These are phyloP conservation scores for Hyles lineata DNA, from an alignment of 2,888 invertebrate genomes.

Conservation along the genomic window DNA sequence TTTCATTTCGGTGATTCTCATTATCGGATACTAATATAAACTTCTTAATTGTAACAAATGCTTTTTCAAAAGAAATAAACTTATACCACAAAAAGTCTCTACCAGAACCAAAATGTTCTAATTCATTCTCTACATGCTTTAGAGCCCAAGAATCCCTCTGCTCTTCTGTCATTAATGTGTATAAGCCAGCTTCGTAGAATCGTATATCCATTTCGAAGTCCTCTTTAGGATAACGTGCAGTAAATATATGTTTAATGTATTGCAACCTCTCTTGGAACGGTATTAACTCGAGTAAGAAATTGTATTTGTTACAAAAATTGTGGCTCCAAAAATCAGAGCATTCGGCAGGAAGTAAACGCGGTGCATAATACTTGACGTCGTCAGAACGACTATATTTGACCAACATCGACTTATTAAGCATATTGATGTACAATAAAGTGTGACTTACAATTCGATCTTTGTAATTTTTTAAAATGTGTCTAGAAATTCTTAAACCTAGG, in stretches of 20 bases:
- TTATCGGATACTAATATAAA: background rate
- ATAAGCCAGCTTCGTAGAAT: constrained; percentile 16
- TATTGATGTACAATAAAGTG: constrained; percentile 2
- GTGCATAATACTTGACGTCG: constrained; percentile 24
- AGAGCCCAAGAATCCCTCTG: constrained; percentile 51
- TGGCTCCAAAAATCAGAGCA: constrained; percentile 1
- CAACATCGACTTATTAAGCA: constrained; percentile 18
- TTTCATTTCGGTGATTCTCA: background rate
- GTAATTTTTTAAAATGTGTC: constrained; percentile 28
- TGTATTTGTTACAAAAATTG: background rate
- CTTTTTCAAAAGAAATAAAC: constrained; percentile 45
- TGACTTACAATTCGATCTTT: constrained; percentile 12
- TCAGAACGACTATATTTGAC: constrained; percentile 7
- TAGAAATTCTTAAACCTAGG: constrained; percentile 24
- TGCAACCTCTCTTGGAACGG: constrained; percentile 12
- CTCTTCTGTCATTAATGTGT: constrained; percentile 37
- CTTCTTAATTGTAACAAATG: constrained; percentile 42
- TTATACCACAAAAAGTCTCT: constrained; percentile 49
- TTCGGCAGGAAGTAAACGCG: background rate
- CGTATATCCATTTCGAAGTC: constrained; percentile 18
- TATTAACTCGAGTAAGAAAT: constrained; percentile 22
- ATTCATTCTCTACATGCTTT: constrained; percentile 43
- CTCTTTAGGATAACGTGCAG: background rate
- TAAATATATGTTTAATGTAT: constrained; percentile 26
- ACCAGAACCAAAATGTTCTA: constrained; percentile 43